Evolutionary conservation across 2,888 invertebrate species (phyloP), one percentile per base, ranked within the genome.

Genomic region (Uropetala carovei): DNA sequence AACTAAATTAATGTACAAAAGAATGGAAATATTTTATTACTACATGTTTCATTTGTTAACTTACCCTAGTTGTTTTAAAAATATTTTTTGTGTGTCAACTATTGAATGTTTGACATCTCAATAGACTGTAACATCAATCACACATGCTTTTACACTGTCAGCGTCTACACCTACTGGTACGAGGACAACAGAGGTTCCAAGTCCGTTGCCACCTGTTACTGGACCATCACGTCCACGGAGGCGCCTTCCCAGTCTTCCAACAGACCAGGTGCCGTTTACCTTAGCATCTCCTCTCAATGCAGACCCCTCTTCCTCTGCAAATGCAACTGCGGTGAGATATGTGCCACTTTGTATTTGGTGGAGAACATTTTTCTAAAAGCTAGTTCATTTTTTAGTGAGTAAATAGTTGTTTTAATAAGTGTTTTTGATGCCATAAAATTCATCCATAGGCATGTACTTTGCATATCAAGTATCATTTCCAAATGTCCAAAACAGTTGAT

Each of bases 281-380:
- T 86, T 92, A 22, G 85, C 93, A 56, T 92, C 92, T 16, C 92
- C 93, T 13, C 91, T 92, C 16, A 92, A 58, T n/a, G 92, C 92
- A 84, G 93, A 93, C n/a, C 91, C 92, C 22, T 93, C 93, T 18
- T 92, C 92, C 86, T 64, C 93, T n/a, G 92, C 93, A 82, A 93
- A 92, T 43, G 92, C 93, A 8, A 92, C 92, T 57, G 92, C 60
- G 85, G 92, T 89, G 89, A 89, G 89, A 30, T 64, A 59, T 10
- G 18, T 89, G 64, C 60, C 89, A 89, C 43, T 89, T 64, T 68
- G 27, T 75, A 22, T 75, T 13, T 27, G 75, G 22, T 22, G 22
- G 75, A 27, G 75, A 75, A 75, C 27, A 75, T 75, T 75, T 11
- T 27, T 75, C 2, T 68, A 27, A 13, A 3, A 43, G 43, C 43